These are phyloP conservation scores for Maniola jurtina DNA, from an alignment of 1,140 invertebrate genomes.

Conservation along the genomic window DNA sequence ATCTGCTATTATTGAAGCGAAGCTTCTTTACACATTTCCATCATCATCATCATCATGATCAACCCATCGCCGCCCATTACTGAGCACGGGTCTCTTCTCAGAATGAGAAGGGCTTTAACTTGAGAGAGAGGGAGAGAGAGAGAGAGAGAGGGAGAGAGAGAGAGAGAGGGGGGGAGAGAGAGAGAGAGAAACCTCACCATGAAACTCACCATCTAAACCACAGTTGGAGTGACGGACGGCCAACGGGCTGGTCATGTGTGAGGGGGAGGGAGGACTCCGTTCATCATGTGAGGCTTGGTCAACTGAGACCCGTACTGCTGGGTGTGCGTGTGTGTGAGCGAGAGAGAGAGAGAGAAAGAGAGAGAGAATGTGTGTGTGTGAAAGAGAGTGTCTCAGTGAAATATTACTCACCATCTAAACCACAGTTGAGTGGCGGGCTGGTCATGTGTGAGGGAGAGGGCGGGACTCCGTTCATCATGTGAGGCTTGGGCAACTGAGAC, in stretches of 20 bases:
- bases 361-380: no score
- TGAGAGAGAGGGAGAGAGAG: no score
- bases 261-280: constrained; percentile 52
- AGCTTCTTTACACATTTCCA: no score
- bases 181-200: no score
- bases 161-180: no score
- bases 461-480: constrained; percentile 51
- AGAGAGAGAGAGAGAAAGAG: no score
- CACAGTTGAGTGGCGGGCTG: constrained; percentile 43
- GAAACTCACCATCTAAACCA: constrained; percentile 53
- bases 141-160: no score
- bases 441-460: constrained; percentile 54
- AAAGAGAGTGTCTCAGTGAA: no score
- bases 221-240: constrained; percentile 41
- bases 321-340: constrained; percentile 67
- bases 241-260: constrained; percentile 53
- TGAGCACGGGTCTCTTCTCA: no score
- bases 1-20: neutral
- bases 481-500: constrained; percentile 43
- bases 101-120: no score
- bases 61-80: no score
- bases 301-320: constrained; percentile 62
- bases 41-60: constrained; percentile 3
- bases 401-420: constrained; percentile 57
- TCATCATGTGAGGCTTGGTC: constrained; percentile 49